Conservation (phyloP, 2,888 invertebrate genomes). For the Polylopha cassiicola region DNA sequence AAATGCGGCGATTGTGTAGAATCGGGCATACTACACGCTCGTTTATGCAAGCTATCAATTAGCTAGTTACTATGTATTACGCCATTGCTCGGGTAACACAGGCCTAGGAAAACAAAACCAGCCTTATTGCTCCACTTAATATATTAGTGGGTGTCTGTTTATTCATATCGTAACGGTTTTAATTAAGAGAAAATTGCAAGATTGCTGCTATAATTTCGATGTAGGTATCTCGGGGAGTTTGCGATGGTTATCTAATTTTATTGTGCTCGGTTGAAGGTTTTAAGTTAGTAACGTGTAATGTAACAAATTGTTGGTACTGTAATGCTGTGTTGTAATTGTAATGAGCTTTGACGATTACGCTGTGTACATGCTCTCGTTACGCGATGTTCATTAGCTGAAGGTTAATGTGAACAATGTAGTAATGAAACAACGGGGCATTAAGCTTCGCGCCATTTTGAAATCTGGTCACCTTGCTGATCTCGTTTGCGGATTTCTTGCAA, state of each 20-base stretch:
- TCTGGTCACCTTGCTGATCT: slow-evolving; percentile 9
- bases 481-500: too few relatives aligned
- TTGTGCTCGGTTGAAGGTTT: slow-evolving; percentile 22
- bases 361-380: slow-evolving; percentile 35
- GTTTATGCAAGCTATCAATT: slow-evolving; percentile 72
- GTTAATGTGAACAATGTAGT: slow-evolving; percentile 26
- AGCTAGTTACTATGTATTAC: slow-evolving; percentile 64
- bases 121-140: slow-evolving; percentile 47
- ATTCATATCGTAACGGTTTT: slow-evolving; percentile 32
- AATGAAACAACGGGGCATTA: slow-evolving; percentile 17
- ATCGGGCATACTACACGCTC: slow-evolving; percentile 44
- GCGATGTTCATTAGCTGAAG: slow-evolving; percentile 39
- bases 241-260: slow-evolving; percentile 10
- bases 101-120: slow-evolving; percentile 48
- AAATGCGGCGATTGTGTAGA: slow-evolving; percentile 51
- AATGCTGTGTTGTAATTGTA: slow-evolving; percentile 34
- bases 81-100: slow-evolving; percentile 41
- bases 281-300: slow-evolving; percentile 33
- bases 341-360: slow-evolving; percentile 35
- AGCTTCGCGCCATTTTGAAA: slow-evolving; percentile 13
- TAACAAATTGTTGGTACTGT: slow-evolving; percentile 31
- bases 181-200: slow-evolving; percentile 37
- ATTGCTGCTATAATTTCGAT: slow-evolving; percentile 24
- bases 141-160: slow-evolving; percentile 42
- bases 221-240: slow-evolving; percentile 2